Conservation (phyloP, 2,888 invertebrate genomes). For the Netelia inedita region DNA sequence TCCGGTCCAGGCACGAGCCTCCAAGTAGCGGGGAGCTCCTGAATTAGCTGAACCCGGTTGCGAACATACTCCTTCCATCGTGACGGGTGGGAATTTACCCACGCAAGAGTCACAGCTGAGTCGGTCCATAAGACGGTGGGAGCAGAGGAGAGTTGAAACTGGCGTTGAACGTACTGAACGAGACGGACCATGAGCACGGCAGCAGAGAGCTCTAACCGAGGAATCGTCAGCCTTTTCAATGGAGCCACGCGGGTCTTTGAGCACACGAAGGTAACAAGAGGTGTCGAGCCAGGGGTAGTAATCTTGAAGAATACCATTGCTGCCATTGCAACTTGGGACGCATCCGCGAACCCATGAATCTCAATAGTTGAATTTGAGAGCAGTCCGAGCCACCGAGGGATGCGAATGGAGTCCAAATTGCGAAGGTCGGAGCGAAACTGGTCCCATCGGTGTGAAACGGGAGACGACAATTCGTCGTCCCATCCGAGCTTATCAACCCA, state of each 20-base stretch:
- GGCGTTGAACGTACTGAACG: not conserved
- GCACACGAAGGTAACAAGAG: not conserved
- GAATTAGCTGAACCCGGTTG: slow-evolving; percentile 68
- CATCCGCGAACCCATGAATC: not conserved
- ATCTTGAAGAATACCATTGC: not conserved
- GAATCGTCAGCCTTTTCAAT: not conserved
- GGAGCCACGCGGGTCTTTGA: slow-evolving; percentile 22
- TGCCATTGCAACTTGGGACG: not conserved
- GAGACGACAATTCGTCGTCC: not conserved
- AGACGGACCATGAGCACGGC: not conserved
- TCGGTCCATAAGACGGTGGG: slow-evolving; percentile 56
- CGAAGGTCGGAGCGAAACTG: not conserved
- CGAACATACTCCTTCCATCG: slow-evolving; percentile 68
- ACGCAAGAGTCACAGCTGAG: slow-evolving; percentile 48
- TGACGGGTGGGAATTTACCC: slow-evolving; percentile 64
- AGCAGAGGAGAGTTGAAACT: not conserved
- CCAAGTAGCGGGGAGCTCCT: not conserved
- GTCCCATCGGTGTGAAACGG: not conserved
- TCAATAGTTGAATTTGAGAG: not conserved
- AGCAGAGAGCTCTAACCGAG: slow-evolving; percentile 5
- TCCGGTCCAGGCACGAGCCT: not conserved
- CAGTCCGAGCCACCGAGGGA: not conserved
- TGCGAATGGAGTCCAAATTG: not conserved
- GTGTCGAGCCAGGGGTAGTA: not conserved
- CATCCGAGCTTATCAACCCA: not conserved